These are phyloP conservation scores for Phalera bucephala DNA, from an alignment of 2,888 invertebrate genomes.

Conservation along the genomic window DNA sequence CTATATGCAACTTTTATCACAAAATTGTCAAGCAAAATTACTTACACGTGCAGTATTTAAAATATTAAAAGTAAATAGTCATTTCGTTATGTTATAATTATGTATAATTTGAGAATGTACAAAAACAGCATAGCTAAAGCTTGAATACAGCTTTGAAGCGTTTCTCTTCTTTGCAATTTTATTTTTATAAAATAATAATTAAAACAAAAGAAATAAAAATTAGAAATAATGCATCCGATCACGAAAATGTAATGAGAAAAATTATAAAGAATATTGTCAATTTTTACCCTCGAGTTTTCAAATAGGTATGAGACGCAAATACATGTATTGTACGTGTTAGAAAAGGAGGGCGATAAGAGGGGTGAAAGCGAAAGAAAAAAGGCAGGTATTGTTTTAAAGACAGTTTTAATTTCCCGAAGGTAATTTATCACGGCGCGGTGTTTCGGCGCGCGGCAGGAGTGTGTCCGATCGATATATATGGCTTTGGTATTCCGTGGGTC, in stretches of 20 bases:
- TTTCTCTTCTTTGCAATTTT: too few relatives aligned
- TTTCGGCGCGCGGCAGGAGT: constrained; percentile 49
- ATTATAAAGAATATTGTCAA: constrained; percentile 26
- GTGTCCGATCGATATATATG: constrained; percentile 51
- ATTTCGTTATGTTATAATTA: too few relatives aligned
- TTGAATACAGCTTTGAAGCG: too few relatives aligned
- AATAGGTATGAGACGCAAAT: constrained; percentile 24
- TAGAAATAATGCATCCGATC: constrained; percentile 20
- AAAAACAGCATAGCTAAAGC: too few relatives aligned
- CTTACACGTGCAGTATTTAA: too few relatives aligned
- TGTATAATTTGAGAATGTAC: too few relatives aligned
- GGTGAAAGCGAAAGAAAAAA: constrained; percentile 53
- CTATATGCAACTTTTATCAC: too few relatives aligned
- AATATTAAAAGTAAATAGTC: too few relatives aligned
- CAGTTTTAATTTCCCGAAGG: constrained; percentile 83
- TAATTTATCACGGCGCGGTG: constrained; percentile 74
- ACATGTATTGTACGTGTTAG: constrained; percentile 10
- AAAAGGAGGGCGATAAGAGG: constrained; percentile 27
- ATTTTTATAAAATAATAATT: too few relatives aligned
- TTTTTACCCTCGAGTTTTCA: constrained; percentile 25
- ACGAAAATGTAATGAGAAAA: constrained; percentile 24
- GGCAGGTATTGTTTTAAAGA: constrained; percentile 80
- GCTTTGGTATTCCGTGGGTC: constrained; percentile 28
- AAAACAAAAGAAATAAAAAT: constrained; percentile 19
- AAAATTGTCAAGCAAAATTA: too few relatives aligned